These are phyloP conservation scores for Sebastes diaconus DNA, from an alignment of 2,797 vertebrate genomes.

Conservation along the genomic window DNA sequence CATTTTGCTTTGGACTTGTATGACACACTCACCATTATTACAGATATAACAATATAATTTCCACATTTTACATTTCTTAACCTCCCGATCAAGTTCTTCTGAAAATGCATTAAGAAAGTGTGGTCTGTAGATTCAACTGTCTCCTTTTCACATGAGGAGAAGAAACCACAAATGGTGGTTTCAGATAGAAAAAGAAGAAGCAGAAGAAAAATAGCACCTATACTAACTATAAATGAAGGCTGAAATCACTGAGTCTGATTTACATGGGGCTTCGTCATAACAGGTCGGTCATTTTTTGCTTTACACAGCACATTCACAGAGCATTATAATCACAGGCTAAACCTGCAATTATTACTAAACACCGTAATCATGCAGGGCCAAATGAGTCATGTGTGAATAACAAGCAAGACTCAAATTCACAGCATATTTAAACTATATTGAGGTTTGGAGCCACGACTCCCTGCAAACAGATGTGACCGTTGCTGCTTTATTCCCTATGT, in stretches of 20 bases:
- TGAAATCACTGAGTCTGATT: conserved; percentile 49
- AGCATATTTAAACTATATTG: background rate
- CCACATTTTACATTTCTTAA: conserved; percentile 1
- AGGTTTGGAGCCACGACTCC: background rate
- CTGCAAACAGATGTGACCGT: background rate
- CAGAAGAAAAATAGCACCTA: conserved; percentile 20
- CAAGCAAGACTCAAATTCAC: conserved; percentile 17
- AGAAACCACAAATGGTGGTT: conserved; percentile 41
- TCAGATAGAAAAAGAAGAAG: conserved; percentile 33
- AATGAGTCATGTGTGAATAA: conserved; percentile 31
- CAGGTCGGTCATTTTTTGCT: conserved; percentile 22
- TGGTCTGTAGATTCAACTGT: conserved; percentile 14
- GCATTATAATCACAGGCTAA: conserved; percentile 35
- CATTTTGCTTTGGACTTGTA: background rate
- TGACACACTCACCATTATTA: background rate
- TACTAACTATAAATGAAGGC: conserved; percentile 41
- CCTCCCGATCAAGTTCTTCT: background rate
- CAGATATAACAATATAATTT: background rate
- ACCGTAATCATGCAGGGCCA: conserved; percentile 45
- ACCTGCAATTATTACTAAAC: conserved; percentile 47
- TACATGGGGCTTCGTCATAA: conserved; percentile 14
- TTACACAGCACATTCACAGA: conserved; percentile 18
- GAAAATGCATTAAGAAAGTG: background rate
- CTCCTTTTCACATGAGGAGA: background rate
- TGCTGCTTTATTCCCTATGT: background rate